phyloP scores from a whole-genome alignment of 2,113 vertebrate genomes.

The Barbus barbus region DNA sequence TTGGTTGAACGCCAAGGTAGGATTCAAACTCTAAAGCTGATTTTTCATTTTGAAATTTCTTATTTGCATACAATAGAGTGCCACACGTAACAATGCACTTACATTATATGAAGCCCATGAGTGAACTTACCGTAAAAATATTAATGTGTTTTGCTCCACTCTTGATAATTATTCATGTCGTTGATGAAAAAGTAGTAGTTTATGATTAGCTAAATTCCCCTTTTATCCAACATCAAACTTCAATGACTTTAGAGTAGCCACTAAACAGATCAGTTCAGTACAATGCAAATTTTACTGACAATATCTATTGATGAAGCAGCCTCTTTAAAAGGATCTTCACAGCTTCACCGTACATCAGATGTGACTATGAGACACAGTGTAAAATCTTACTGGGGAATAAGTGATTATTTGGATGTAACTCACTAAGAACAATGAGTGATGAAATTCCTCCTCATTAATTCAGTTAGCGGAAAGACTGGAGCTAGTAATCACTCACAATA shows the following conservation, averaged over 20 bases:
- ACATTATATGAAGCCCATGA: conserved; percentile 6
- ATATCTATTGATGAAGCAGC: too few species aligned
- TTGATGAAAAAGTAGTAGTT: not conserved
- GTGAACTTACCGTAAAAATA: not conserved
- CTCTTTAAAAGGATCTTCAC: too few species aligned
- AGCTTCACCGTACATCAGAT: too few species aligned
- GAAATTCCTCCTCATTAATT: not conserved
- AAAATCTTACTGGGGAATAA: not conserved
- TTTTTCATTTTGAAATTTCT: conserved; percentile 27
- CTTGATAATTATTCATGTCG: not conserved
- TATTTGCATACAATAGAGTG: conserved; percentile 26
- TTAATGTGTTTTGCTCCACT: conserved; percentile 11
- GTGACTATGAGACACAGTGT: too few species aligned
- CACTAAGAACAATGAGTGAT: not conserved
- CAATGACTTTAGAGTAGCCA: too few species aligned
- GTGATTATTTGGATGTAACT: not conserved
- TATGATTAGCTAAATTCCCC: not conserved
- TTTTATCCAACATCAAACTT: not conserved
- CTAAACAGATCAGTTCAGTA: too few species aligned
- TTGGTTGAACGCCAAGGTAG: conserved; percentile 13
- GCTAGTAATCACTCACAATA: not conserved
- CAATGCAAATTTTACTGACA: too few species aligned
- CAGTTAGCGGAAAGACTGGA: not conserved
- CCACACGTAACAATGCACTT: conserved; percentile 8
- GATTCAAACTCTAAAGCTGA: not conserved